Conservation (phyloP, 37 sponge, comb jelly and placozoan genomes). For the Chondrilla cf. caribensis region DNA sequence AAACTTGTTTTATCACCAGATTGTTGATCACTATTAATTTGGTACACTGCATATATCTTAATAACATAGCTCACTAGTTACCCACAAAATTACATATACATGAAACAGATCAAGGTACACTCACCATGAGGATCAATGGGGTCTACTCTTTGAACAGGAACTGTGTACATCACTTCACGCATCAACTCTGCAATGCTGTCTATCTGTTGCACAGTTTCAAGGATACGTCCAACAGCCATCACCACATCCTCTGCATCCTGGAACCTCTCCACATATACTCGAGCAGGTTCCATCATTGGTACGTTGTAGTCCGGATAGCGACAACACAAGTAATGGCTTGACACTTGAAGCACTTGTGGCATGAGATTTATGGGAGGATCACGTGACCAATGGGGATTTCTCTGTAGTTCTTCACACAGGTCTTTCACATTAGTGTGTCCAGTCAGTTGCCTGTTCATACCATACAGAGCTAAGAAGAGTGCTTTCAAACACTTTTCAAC, state of each 20-base stretch:
- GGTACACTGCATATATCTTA: no score
- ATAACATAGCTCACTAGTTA: no score
- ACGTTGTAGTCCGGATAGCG: conserved; percentile 49
- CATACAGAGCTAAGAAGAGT: conserved; percentile 40
- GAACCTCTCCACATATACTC: background rate
- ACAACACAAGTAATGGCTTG: conserved; percentile 38
- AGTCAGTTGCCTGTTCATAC: conserved; percentile 3
- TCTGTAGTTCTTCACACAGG: conserved; percentile 24
- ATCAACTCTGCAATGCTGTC: background rate
- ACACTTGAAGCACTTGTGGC: conserved; percentile 30
- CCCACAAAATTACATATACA: no score
- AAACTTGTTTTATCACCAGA: background rate
- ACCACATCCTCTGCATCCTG: conserved; percentile 9
- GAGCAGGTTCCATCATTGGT: conserved; percentile 5
- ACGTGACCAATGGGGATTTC: conserved; percentile 6
- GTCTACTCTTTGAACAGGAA: background rate
- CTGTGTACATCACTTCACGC: background rate
- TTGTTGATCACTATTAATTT: background rate
- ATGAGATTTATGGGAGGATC: background rate
- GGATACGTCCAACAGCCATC: background rate
- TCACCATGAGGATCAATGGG: background rate
- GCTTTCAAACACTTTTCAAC: conserved; percentile 72
- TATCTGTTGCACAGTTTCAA: background rate
- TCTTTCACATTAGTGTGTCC: conserved; percentile 24
- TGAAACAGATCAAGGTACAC: no score